Evolutionary conservation across 2,888 invertebrate species (phyloP).

Genomic region (Xiphydria camelus): DNA sequence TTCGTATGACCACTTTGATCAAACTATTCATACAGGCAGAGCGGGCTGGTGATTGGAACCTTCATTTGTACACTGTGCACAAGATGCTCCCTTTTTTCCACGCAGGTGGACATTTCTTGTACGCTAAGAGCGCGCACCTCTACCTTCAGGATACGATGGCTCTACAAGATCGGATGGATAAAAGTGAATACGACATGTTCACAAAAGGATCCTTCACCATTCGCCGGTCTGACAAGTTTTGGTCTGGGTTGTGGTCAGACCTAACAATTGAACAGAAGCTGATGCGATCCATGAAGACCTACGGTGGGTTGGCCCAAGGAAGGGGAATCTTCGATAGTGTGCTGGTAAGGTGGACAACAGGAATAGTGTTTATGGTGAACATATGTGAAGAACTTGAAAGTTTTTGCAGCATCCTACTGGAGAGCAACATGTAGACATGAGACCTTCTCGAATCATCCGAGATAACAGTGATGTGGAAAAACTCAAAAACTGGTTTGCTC

Average conservation of each 20-base stretch:
- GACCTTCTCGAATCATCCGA: constrained; percentile 27
- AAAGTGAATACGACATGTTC: constrained; percentile 24
- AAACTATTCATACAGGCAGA: constrained; percentile 26
- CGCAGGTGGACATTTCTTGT: constrained; percentile 32
- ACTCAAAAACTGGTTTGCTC: constrained; percentile 18
- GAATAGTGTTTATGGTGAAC: constrained; percentile 30
- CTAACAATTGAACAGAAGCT: constrained; percentile 26
- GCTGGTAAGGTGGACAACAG: constrained; percentile 32
- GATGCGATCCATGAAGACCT: constrained; percentile 33
- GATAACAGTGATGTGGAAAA: constrained; percentile 28
- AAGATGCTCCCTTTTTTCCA: constrained; percentile 28
- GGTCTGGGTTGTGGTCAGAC: constrained; percentile 27
- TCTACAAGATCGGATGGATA: constrained; percentile 23
- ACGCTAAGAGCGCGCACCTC: constrained; percentile 32
- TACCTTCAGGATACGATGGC: constrained; percentile 35
- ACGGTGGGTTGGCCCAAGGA: constrained; percentile 31
- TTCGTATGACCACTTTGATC: constrained; percentile 16
- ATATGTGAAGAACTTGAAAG: constrained; percentile 25
- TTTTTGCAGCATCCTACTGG: constrained; percentile 28
- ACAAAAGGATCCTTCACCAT: constrained; percentile 26
- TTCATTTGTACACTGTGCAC: constrained; percentile 32
- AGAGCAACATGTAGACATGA: constrained; percentile 38
- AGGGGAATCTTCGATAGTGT: constrained; percentile 35
- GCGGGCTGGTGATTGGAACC: constrained; percentile 34
- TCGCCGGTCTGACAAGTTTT: constrained; percentile 27